Evolutionary conservation across 2,113 vertebrate species (phyloP).

Genomic region (Hippopotamus amphibius): DNA sequence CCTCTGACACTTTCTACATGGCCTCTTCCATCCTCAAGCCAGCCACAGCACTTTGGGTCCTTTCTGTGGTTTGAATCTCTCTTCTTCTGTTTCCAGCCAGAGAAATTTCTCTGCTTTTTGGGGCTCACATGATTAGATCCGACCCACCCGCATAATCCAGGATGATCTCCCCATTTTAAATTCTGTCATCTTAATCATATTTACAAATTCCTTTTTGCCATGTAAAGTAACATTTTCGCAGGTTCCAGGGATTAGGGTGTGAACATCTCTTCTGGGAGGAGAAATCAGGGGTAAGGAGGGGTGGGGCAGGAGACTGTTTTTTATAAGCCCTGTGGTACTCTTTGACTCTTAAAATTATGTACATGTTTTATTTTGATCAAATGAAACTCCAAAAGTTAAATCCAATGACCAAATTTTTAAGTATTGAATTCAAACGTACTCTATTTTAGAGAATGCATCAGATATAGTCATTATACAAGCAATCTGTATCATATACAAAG

Average conservation of each 20-base stretch:
- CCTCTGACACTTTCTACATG: neutral
- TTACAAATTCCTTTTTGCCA: neutral
- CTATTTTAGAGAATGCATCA: slow-evolving; percentile 3
- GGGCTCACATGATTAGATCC: neutral
- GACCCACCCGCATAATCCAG: neutral
- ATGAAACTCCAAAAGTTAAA: slow-evolving; percentile 32
- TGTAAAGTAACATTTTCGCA: neutral
- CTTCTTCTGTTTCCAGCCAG: slow-evolving; percentile 1
- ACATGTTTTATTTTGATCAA: slow-evolving; percentile 7
- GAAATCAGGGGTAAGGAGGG: neutral
- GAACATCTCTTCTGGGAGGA: neutral
- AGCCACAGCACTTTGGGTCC: neutral
- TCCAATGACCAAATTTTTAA: slow-evolving; percentile 19
- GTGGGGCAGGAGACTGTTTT: neutral
- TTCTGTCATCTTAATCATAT: neutral
- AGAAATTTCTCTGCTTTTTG: slow-evolving; percentile 37
- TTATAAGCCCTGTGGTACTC: neutral
- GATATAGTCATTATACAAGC: slow-evolving; percentile 21
- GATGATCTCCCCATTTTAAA: slow-evolving; percentile 32
- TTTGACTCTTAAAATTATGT: neutral
- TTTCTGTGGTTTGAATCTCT: neutral
- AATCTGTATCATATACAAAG: neutral
- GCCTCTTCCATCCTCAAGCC: neutral
- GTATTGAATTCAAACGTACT: slow-evolving; percentile 18
- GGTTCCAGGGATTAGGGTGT: neutral